Percentiles rank a stretch among this genome's conserved stretches.
These are phyloP conservation scores for Nanorana parkeri DNA, from an alignment of 2,113 vertebrate genomes.

Conservation along the genomic window DNA sequence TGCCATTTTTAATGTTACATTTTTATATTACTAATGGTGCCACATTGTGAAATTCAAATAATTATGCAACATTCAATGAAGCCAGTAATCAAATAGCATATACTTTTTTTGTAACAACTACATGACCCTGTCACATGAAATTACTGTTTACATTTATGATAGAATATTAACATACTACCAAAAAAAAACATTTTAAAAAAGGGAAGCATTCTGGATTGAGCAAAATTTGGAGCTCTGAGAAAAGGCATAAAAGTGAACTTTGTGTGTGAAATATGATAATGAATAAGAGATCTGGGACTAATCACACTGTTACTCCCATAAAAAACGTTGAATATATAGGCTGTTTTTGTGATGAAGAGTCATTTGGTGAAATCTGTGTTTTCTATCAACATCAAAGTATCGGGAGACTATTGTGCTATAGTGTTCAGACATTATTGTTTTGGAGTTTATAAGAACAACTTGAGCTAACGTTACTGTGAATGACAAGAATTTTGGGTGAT, in stretches of 20 bases:
- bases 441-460: constrained; percentile 29
- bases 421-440: constrained; percentile 28
- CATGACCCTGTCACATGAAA: too few species aligned
- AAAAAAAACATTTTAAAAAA: too few species aligned
- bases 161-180: background rate
- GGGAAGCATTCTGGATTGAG: background rate
- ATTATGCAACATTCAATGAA: too few species aligned
- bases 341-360: constrained; percentile 38
- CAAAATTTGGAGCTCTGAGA: background rate
- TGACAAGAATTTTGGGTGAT: constrained; percentile 49
- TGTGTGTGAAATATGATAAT: constrained; percentile 16
- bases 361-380: constrained; percentile 40
- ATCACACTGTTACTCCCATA: constrained; percentile 33
- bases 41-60: too few species aligned
- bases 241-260: background rate
- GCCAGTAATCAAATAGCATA: too few species aligned
- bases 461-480: constrained; percentile 20
- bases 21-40: too few species aligned
- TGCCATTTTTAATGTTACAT: too few species aligned
- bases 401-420: constrained; percentile 34
- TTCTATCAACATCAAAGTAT: constrained; percentile 54
- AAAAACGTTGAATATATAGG: constrained; percentile 25
- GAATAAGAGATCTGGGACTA: constrained; percentile 43
- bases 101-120: too few species aligned
- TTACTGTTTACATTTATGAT: background rate